These are phyloP conservation scores for Leucophenga varia DNA, from an alignment of 1,140 invertebrate species.

Conservation along the genomic window DNA sequence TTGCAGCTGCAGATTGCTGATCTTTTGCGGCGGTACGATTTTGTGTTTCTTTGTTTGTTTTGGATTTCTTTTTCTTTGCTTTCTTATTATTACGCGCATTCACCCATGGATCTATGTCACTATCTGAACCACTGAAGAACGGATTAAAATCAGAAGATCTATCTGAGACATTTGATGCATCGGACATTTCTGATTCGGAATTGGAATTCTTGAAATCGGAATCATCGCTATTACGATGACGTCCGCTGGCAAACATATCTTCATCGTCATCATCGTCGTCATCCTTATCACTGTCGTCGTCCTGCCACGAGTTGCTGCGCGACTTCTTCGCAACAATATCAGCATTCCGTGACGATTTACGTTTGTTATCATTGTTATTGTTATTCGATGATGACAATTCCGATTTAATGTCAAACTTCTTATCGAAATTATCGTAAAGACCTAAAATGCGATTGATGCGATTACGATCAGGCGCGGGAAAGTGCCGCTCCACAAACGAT, in stretches of 20 bases:
- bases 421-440: conserved; percentile 59
- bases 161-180: conserved; percentile 36
- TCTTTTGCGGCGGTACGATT: background rate
- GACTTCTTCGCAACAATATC: conserved; percentile 20
- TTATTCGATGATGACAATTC: conserved; percentile 8
- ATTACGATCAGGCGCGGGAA: conserved; percentile 88
- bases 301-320: conserved; percentile 47
- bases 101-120: conserved; percentile 81
- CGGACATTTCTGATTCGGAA: conserved; percentile 59
- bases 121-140: conserved; percentile 83
- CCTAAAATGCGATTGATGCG: conserved; percentile 83
- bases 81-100: conserved; percentile 70
- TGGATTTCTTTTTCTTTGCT: conserved; percentile 59
- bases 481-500: conserved; percentile 94
- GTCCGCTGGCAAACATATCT: conserved; percentile 26
- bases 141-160: conserved; percentile 85
- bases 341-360: conserved; percentile 22
- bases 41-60: conserved; percentile 24
- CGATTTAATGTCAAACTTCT: conserved; percentile 7
- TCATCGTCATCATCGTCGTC: conserved; percentile 5
- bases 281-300: conserved; percentile 35
- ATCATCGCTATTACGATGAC: conserved; percentile 29
- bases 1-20: background rate
- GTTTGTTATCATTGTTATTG: conserved; percentile 9
- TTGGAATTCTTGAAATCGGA: conserved; percentile 20